Conservation (phyloP, 2,113 vertebrate genomes). For the Globicephala melas region DNA sequence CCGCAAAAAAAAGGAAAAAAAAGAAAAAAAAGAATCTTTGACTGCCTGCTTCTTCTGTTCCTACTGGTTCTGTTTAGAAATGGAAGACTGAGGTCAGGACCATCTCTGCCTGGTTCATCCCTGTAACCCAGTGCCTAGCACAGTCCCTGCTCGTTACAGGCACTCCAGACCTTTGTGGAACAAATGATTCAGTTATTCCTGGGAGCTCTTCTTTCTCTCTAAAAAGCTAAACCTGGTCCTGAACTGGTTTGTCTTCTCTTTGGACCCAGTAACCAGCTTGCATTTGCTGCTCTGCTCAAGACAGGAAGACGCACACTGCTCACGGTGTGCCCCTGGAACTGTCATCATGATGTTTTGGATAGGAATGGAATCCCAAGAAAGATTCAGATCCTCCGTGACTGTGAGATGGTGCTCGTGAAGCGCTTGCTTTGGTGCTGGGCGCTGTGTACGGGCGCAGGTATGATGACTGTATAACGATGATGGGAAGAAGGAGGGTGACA, state of each 20-base stretch:
- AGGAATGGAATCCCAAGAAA: neutral
- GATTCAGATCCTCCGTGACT: accelerated
- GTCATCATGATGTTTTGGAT: accelerated
- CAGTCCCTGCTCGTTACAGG: neutral
- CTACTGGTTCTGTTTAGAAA: neutral
- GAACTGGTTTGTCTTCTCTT: neutral
- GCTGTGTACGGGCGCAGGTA: accelerated
- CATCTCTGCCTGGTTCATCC: accelerated
- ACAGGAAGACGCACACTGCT: neutral
- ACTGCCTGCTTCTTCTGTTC: neutral
- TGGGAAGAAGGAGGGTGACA: too few species aligned
- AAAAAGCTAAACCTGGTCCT: neutral
- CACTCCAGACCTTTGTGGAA: accelerated
- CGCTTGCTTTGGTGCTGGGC: accelerated
- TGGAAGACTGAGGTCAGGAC: neutral
- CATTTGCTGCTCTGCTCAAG: too few species aligned
- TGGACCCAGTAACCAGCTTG: neutral
- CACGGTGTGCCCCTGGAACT: accelerated
- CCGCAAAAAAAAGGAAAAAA: too few species aligned
- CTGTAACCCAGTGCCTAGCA: neutral
- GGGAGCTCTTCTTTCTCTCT: neutral
- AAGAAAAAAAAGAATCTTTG: too few species aligned
- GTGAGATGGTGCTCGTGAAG: neutral
- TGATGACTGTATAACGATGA: accelerated
- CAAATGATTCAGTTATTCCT: neutral